Conservation (phyloP, 2,888 invertebrate genomes). For the Agrochola circellaris region DNA sequence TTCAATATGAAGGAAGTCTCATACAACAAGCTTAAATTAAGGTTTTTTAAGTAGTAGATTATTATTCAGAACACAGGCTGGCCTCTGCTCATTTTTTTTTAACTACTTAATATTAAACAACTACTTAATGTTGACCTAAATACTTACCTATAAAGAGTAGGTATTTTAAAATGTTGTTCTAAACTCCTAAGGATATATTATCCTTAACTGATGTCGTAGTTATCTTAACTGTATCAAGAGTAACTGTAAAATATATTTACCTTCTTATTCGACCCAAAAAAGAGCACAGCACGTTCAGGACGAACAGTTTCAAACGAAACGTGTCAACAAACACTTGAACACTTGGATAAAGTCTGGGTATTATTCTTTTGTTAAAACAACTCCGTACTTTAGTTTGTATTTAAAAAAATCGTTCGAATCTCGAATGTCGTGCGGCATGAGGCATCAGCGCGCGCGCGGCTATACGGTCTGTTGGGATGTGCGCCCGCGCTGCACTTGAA, state of each 20-base stretch:
- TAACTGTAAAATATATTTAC: conserved; percentile 80
- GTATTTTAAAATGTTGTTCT: background rate
- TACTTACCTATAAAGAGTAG: background rate
- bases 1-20: background rate
- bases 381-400: conserved; percentile 64
- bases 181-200: conserved; percentile 30
- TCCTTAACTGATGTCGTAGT: conserved; percentile 45
- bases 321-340: conserved; percentile 79
- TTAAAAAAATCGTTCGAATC: conserved; percentile 72
- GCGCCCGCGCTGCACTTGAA: conserved; percentile 87
- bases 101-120: background rate
- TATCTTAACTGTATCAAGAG: conserved; percentile 71
- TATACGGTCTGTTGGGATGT: conserved; percentile 81
- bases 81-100: background rate
- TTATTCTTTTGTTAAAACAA: conserved; percentile 68
- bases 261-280: conserved; percentile 80
- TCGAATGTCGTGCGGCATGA: conserved; percentile 75
- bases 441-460: conserved; percentile 77
- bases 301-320: conserved; percentile 69
- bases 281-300: conserved; percentile 69
- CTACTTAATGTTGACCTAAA: conserved; percentile 8
- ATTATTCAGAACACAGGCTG: background rate
- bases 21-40: background rate
- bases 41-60: background rate
- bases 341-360: conserved; percentile 71